phyloP scores from a whole-genome alignment of 2,797 vertebrate genomes.

The Diplodus sargus region DNA sequence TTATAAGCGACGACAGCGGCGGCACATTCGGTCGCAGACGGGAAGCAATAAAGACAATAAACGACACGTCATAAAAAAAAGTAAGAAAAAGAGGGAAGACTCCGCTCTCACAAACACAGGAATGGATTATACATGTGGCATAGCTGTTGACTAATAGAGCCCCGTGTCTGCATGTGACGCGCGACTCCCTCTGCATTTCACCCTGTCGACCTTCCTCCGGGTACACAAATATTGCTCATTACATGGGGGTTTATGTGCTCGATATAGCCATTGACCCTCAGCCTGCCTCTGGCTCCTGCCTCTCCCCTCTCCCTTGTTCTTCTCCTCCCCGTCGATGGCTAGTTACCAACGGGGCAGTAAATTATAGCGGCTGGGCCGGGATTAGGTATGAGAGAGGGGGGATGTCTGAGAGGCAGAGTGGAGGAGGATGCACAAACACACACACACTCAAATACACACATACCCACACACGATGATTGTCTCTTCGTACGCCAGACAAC shows the following conservation, averaged over 20 bases:
- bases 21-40: background rate
- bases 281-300: constrained; percentile 68
- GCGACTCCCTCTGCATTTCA: constrained; percentile 70
- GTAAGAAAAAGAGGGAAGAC: background rate
- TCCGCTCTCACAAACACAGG: background rate
- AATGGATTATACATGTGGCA: constrained; percentile 20
- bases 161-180: constrained; percentile 51
- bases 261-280: constrained; percentile 81
- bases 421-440: constrained; percentile 14
- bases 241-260: constrained; percentile 83
- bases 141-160: constrained; percentile 53
- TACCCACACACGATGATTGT: constrained; percentile 65
- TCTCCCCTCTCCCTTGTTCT: constrained; percentile 64
- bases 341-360: constrained; percentile 79
- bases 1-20: constrained; percentile 17
- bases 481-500: constrained; percentile 72
- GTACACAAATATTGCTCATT: constrained; percentile 86
- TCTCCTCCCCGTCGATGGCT: constrained; percentile 76
- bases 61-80: constrained; percentile 5
- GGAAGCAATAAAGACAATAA: constrained; percentile 32
- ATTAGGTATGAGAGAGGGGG: constrained; percentile 72
- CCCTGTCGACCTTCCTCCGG: constrained; percentile 74
- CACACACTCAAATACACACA: constrained; percentile 28
- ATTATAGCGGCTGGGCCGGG: constrained; percentile 75
- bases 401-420: constrained; percentile 58